Conservation (phyloP, 2,113 vertebrate genomes). For the Periophthalmus modestus region DNA sequence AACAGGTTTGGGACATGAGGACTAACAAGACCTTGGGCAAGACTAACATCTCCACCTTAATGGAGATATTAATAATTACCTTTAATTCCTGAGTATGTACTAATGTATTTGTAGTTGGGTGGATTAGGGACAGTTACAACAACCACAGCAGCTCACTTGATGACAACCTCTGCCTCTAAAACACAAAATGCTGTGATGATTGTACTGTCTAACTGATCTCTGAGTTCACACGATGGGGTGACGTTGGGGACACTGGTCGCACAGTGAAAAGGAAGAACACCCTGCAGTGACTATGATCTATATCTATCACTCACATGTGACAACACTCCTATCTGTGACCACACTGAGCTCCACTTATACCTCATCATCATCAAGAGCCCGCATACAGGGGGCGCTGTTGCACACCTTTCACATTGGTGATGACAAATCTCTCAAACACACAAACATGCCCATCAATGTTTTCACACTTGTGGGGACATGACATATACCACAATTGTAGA, state of each 20-base stretch:
- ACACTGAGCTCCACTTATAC: conserved; percentile 34
- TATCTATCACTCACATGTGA: conserved; percentile 42
- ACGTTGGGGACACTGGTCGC: conserved; percentile 2
- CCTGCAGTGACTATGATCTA: conserved; percentile 11
- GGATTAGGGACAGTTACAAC: neutral
- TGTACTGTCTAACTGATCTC: conserved; percentile 7
- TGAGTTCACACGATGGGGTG: conserved; percentile 34
- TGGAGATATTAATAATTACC: too few relatives aligned
- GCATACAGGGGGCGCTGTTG: conserved; percentile 4
- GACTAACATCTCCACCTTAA: too few relatives aligned
- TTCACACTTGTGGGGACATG: neutral
- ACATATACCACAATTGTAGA: neutral
- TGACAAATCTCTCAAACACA: conserved; percentile 18
- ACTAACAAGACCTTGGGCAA: too few relatives aligned
- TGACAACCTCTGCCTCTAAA: neutral
- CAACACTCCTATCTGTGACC: conserved; percentile 32
- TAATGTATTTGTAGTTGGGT: neutral
- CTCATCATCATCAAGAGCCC: conserved; percentile 31
- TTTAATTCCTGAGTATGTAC: too few relatives aligned
- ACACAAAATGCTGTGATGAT: conserved; percentile 21
- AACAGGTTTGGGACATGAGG: too few relatives aligned
- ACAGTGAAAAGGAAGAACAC: neutral
- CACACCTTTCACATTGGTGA: conserved; percentile 35
- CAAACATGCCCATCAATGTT: too few relatives aligned
- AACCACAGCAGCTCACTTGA: neutral